These are phyloP conservation scores for Argyrosomus japonicus DNA, from an alignment of 2,113 vertebrate genomes.

Conservation along the genomic window DNA sequence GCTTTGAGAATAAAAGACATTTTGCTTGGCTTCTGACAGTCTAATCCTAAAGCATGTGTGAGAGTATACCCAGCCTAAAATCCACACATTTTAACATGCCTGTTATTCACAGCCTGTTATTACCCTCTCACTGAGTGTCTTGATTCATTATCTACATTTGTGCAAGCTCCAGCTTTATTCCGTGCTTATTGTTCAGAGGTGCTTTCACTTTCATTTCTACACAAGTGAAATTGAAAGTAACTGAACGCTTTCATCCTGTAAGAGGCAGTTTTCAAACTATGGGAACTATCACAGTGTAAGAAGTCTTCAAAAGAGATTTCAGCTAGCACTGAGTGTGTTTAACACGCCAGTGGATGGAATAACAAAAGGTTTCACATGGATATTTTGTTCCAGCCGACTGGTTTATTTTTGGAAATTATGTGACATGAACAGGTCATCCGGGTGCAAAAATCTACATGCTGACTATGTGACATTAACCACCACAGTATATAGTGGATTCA, in stretches of 20 bases:
- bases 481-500: background rate
- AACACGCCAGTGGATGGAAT: background rate
- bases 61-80: background rate
- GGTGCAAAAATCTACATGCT: too few relatives aligned
- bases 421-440: background rate
- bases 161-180: background rate
- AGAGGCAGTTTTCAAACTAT: background rate
- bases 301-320: background rate
- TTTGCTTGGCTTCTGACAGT: background rate
- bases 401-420: background rate
- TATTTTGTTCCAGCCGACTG: background rate
- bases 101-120: background rate
- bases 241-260: background rate
- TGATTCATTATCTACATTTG: conserved; percentile 13
- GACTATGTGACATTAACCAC: background rate
- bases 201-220: background rate
- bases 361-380: background rate
- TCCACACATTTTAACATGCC: background rate
- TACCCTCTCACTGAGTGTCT: background rate
- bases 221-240: background rate
- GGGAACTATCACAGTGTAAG: too few relatives aligned
- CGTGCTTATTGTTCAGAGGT: conserved; percentile 7
- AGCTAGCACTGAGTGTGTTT: background rate
- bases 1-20: background rate
- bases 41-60: background rate